These are phyloP conservation scores for Leguminivora glycinivorella DNA, from an alignment of 1,140 invertebrate genomes.

Conservation along the genomic window DNA sequence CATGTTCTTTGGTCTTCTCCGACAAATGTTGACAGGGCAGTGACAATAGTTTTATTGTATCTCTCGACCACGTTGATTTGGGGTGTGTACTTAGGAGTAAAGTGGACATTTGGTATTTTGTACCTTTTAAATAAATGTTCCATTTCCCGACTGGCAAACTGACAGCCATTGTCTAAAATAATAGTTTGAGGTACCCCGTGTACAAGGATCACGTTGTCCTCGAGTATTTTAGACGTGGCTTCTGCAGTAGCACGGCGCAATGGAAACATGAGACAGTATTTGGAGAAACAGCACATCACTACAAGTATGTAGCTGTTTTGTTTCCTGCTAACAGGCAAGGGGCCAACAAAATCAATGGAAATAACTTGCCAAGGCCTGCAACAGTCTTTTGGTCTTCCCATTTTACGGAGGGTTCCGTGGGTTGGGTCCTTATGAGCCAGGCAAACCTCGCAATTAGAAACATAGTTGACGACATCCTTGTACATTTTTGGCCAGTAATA, in stretches of 20 bases:
- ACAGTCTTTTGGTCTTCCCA: no score
- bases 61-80: no score
- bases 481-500: no score
- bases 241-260: background rate
- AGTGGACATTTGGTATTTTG: constrained; percentile 31
- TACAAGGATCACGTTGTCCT: constrained; percentile 1
- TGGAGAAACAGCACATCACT: constrained; percentile 25
- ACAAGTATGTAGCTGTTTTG: no score
- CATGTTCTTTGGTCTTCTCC: constrained; percentile 52
- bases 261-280: constrained; percentile 28
- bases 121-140: constrained; percentile 16
- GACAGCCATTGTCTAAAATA: constrained; percentile 56
- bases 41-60: constrained; percentile 59
- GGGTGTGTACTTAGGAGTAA: constrained; percentile 61
- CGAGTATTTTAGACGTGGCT: background rate
- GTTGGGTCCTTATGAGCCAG: no score
- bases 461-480: no score
- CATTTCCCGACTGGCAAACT: constrained; percentile 49
- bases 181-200: constrained; percentile 27
- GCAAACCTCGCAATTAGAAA: no score
- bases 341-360: no score
- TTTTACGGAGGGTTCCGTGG: no score
- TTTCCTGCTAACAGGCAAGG: no score
- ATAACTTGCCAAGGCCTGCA: no score
- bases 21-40: constrained; percentile 49